Evolutionary conservation across 2,888 invertebrate species (phyloP).

Genomic region (Artemia sinica): DNA sequence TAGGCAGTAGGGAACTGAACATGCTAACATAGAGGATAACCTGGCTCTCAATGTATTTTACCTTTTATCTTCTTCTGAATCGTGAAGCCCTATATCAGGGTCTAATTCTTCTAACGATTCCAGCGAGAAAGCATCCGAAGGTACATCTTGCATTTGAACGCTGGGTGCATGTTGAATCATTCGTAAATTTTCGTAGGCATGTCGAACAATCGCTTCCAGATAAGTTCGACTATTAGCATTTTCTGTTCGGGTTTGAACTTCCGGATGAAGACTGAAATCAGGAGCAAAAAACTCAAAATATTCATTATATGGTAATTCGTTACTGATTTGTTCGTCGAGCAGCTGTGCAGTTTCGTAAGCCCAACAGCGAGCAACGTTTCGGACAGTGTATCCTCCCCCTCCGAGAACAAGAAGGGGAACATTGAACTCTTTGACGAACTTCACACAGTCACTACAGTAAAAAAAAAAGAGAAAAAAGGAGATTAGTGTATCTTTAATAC

Average conservation of each 20-base stretch:
- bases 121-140: constrained; percentile 59
- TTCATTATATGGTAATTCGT: constrained; percentile 87
- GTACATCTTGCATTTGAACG: constrained; percentile 93
- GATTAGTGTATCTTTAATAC: too few species aligned
- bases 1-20: background rate
- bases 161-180: constrained; percentile 83
- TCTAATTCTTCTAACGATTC: constrained; percentile 56
- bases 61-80: constrained; percentile 58
- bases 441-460: constrained; percentile 61
- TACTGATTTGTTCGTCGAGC: constrained; percentile 76
- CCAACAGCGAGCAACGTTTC: constrained; percentile 97
- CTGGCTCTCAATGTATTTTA: constrained; percentile 9
- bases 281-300: constrained; percentile 95
- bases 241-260: constrained; percentile 64
- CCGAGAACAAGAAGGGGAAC: constrained; percentile 80
- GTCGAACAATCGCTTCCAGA: constrained; percentile 65
- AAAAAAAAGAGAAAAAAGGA: background rate
- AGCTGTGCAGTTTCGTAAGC: constrained; percentile 91
- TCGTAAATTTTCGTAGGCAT: constrained; percentile 79
- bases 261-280: constrained; percentile 87
- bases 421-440: constrained; percentile 77
- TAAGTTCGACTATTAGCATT: constrained; percentile 93
- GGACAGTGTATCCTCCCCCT: constrained; percentile 59
- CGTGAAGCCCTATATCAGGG: constrained; percentile 52
- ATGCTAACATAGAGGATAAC: too few species aligned